A percentile compares a stretch with the other conserved stretches of the same genome.
Evolutionary conservation across 1,140 invertebrate species (phyloP).

Genomic region (Saccostrea echinata): DNA sequence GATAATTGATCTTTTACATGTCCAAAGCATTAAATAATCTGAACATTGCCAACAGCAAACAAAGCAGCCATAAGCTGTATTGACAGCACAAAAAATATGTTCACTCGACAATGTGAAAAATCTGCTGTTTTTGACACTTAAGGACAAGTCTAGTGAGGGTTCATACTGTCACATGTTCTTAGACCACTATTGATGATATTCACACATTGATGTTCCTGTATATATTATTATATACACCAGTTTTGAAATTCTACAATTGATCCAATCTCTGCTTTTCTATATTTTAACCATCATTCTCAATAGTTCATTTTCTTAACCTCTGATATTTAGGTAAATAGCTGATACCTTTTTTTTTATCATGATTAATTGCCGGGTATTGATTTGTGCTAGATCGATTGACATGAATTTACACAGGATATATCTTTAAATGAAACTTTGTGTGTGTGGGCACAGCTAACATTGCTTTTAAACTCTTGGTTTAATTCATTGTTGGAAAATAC

Average conservation of each 20-base stretch:
- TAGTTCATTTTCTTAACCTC: neutral
- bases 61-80: neutral
- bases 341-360: neutral
- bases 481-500: too few relatives aligned
- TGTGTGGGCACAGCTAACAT: too few relatives aligned
- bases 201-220: too few relatives aligned
- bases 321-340: neutral
- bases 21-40: neutral
- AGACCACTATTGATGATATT: too few relatives aligned
- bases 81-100: conserved; percentile 17
- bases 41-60: neutral
- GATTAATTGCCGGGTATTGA: conserved; percentile 2
- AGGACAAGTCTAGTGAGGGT: neutral
- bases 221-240: too few relatives aligned
- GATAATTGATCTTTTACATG: conserved; percentile 28
- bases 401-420: neutral
- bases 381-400: neutral
- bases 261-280: neutral
- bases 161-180: neutral
- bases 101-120: neutral
- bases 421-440: too few relatives aligned
- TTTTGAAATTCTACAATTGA: neutral
- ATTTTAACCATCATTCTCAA: neutral
- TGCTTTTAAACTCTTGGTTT: too few relatives aligned
- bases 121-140: neutral